These are phyloP conservation scores for Lophius piscatorius DNA, from an alignment of 2,113 vertebrate genomes.

Conservation along the genomic window DNA sequence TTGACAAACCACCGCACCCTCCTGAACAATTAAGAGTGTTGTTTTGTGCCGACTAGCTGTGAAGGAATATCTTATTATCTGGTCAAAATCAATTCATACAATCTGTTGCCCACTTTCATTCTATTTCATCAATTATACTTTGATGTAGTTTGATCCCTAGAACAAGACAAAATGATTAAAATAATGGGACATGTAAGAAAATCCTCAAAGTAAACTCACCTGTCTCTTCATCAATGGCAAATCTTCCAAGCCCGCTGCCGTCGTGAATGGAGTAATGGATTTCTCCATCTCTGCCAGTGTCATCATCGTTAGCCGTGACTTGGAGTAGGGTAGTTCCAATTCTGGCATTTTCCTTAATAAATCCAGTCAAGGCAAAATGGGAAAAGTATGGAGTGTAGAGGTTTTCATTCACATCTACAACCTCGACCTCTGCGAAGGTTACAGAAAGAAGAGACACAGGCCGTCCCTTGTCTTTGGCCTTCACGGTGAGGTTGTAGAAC, in stretches of 20 bases:
- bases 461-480: slow-evolving; percentile 93
- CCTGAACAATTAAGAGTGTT: neutral
- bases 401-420: slow-evolving; percentile 97
- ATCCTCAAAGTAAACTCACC: slow-evolving; percentile 80
- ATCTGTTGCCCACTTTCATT: neutral
- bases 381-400: slow-evolving; percentile 92
- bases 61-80: neutral
- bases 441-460: slow-evolving; percentile 92
- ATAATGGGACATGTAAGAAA: neutral
- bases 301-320: slow-evolving; percentile 90
- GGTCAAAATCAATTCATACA: neutral
- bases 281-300: slow-evolving; percentile 91
- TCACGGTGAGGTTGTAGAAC: slow-evolving; percentile 94
- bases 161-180: neutral
- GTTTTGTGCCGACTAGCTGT: neutral
- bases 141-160: neutral
- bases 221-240: slow-evolving; percentile 94
- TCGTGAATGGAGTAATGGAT: slow-evolving; percentile 95
- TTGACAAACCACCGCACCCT: no score
- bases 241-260: slow-evolving; percentile 93
- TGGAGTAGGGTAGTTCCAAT: slow-evolving; percentile 92
- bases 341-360: slow-evolving; percentile 90
- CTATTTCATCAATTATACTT: neutral
- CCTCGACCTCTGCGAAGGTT: slow-evolving; percentile 94
- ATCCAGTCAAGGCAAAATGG: slow-evolving; percentile 88